Evolutionary conservation across 2,888 invertebrate species (phyloP).

Genomic region (Cryptus viduatorius): DNA sequence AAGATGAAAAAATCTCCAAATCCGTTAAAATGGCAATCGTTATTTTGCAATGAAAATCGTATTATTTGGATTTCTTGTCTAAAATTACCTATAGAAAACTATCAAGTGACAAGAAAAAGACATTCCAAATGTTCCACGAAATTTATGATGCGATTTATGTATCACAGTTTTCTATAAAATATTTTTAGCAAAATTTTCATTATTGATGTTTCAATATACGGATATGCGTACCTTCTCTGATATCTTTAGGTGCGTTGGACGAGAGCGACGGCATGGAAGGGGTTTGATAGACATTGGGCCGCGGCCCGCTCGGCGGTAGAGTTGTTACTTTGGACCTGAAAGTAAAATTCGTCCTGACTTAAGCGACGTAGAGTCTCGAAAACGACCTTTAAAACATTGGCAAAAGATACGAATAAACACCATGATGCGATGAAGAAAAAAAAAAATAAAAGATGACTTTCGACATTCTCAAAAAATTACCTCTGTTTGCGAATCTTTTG

Average conservation of each 20-base stretch:
- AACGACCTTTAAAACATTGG: not conserved
- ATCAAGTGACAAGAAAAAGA: no score
- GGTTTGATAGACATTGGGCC: slow-evolving; percentile 82
- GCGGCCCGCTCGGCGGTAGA: slow-evolving; percentile 79
- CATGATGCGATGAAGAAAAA: not conserved
- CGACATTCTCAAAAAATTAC: slow-evolving; percentile 68
- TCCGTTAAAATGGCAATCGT: not conserved
- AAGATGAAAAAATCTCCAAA: slow-evolving; percentile 49
- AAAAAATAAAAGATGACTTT: not conserved
- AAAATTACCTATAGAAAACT: no score
- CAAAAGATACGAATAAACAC: slow-evolving; percentile 19
- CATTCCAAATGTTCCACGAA: no score
- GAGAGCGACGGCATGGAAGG: slow-evolving; percentile 81
- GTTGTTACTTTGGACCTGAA: slow-evolving; percentile 82
- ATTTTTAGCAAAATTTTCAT: not conserved
- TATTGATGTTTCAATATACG: slow-evolving; percentile 10
- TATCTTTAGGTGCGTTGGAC: slow-evolving; percentile 81
- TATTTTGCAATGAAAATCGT: no score
- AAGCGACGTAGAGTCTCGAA: slow-evolving; percentile 44
- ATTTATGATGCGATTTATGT: no score
- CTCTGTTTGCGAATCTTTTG: slow-evolving; percentile 83
- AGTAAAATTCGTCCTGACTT: slow-evolving; percentile 59
- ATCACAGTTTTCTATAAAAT: not conserved
- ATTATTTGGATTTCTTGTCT: no score
- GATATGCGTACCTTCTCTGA: slow-evolving; percentile 81